Conservation (phyloP, 2,797 vertebrate genomes). For the Tachyglossus aculeatus region DNA sequence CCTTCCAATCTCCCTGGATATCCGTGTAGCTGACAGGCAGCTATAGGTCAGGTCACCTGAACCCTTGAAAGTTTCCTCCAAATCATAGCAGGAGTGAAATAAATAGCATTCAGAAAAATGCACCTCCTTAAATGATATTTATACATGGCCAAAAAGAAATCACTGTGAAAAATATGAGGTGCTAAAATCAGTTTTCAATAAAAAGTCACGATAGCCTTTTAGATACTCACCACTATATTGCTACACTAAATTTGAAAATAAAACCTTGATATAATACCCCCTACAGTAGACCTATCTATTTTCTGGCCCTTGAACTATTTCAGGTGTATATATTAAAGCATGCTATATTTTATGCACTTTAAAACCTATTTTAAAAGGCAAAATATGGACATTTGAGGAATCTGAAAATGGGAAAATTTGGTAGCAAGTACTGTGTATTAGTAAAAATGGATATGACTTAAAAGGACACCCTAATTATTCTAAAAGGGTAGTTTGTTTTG, state of each 20-base stretch:
- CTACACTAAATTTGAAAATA: constrained; percentile 13
- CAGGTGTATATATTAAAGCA: neutral
- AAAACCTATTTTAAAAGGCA: neutral
- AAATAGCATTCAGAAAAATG: constrained; percentile 38
- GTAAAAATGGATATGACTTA: too few species aligned
- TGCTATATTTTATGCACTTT: neutral
- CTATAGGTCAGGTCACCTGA: neutral
- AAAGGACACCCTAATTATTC: neutral
- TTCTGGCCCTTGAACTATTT: constrained; percentile 13
- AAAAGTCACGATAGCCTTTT: neutral
- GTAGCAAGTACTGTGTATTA: neutral
- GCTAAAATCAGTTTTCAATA: constrained; percentile 22
- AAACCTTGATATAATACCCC: constrained; percentile 1
- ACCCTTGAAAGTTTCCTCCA: constrained; percentile 13
- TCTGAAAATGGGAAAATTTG: neutral
- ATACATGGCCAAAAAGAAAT: constrained; percentile 31
- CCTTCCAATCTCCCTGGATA: constrained; percentile 2
- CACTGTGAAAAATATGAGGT: constrained; percentile 21
- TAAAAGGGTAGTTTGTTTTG: neutral
- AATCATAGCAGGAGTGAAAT: constrained; percentile 22
- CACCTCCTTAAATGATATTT: constrained; percentile 24
- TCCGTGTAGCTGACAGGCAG: constrained; percentile 31
- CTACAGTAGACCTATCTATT: constrained; percentile 11
- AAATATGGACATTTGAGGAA: neutral
- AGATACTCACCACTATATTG: neutral